Evolutionary conservation across 2,113 vertebrate species (phyloP).

Genomic region (Clinocottus analis): DNA sequence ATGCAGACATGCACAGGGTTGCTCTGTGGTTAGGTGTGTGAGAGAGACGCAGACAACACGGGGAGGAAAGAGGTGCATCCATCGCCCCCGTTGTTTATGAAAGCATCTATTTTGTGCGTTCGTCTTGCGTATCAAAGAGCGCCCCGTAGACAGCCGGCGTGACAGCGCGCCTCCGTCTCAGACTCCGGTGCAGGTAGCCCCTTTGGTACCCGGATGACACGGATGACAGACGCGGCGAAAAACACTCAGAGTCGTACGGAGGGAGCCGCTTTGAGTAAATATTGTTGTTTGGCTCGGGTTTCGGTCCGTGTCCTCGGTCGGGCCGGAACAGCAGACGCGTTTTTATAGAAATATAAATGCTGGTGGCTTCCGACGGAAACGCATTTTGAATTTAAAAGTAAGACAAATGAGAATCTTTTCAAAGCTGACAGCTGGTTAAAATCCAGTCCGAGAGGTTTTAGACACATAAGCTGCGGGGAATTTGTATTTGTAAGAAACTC

Average conservation of each 20-base stretch:
- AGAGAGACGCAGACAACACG: conserved; percentile 10
- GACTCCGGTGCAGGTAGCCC: not conserved
- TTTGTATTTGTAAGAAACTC: conserved; percentile 45
- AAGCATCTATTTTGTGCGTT: conserved; percentile 21
- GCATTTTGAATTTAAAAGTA: conserved; percentile 29
- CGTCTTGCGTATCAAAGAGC: conserved; percentile 7
- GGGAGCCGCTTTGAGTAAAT: conserved; percentile 24
- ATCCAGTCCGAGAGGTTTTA: conserved; percentile 42
- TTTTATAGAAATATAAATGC: conserved; percentile 21
- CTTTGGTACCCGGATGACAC: conserved; percentile 14
- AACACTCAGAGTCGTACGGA: conserved; percentile 13
- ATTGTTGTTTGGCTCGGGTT: conserved; percentile 27
- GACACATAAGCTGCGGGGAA: conserved; percentile 27
- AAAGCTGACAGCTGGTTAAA: conserved; percentile 49
- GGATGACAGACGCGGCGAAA: conserved; percentile 4
- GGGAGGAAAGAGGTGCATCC: not conserved
- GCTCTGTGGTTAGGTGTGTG: conserved; percentile 8
- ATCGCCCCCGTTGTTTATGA: conserved; percentile 2
- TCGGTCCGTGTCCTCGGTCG: conserved; percentile 26
- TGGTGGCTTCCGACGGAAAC: conserved; percentile 19
- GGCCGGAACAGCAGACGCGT: conserved; percentile 14
- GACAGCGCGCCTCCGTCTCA: conserved; percentile 13
- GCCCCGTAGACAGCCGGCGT: conserved; percentile 3
- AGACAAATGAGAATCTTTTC: conserved; percentile 58
- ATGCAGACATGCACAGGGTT: conserved; percentile 10